These are phyloP conservation scores for Alethe castanea DNA, from an alignment of 2,113 vertebrate species.

Conservation along the genomic window DNA sequence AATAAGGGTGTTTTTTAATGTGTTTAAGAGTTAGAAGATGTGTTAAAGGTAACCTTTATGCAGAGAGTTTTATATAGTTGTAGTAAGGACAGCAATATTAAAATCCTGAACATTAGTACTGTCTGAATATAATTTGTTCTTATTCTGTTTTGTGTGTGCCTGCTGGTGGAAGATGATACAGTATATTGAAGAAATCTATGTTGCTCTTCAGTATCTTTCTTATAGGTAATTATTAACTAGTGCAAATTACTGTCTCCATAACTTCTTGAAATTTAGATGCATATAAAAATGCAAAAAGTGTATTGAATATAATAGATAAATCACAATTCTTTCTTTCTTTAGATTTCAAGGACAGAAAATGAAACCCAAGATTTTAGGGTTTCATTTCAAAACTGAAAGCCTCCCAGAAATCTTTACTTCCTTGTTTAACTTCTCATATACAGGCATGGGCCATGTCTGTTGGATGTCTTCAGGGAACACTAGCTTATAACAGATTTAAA, in stretches of 20 bases:
- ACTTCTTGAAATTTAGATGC: background rate
- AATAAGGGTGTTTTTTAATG: slow-evolving; percentile 51
- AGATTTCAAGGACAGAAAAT: background rate
- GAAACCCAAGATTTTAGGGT: background rate
- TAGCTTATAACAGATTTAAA: background rate
- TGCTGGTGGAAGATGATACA: background rate
- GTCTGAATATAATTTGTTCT: slow-evolving; percentile 44
- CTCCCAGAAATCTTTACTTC: background rate
- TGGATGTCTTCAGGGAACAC: background rate
- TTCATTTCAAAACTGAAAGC: background rate
- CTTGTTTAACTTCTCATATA: background rate
- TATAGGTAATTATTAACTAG: background rate
- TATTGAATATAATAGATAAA: background rate
- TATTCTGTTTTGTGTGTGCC: slow-evolving; percentile 21
- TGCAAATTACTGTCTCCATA: background rate
- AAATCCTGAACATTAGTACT: slow-evolving; percentile 24
- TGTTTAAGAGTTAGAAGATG: slow-evolving; percentile 46
- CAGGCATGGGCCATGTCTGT: background rate
- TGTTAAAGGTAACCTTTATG: slow-evolving; percentile 56
- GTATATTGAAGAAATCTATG: background rate
- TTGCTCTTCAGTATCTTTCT: background rate
- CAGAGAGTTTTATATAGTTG: slow-evolving; percentile 37
- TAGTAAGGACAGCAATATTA: slow-evolving; percentile 26
- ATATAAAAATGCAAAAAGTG: background rate
- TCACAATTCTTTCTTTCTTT: background rate